These are phyloP conservation scores for Rhincodon typus DNA, from an alignment of 2,797 vertebrate genomes.

Conservation along the genomic window DNA sequence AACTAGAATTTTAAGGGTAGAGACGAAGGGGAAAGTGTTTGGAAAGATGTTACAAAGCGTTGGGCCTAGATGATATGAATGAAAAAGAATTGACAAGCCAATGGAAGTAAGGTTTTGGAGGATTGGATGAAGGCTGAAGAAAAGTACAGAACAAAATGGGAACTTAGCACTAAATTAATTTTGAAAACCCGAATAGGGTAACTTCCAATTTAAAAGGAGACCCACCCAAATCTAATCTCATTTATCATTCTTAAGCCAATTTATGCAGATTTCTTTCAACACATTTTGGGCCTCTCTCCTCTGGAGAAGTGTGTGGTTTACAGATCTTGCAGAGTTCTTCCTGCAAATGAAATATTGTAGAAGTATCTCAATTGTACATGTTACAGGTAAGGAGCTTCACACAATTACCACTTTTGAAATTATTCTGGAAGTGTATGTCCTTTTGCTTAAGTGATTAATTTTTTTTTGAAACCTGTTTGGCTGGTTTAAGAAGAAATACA, in stretches of 20 bases:
- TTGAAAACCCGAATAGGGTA: background rate
- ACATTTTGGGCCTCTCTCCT: background rate
- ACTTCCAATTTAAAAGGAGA: background rate
- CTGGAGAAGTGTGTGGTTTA: background rate
- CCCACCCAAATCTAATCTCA: background rate
- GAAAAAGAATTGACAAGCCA: background rate
- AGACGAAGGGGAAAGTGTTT: background rate
- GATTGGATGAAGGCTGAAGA: background rate
- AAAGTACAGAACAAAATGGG: background rate
- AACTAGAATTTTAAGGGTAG: background rate
- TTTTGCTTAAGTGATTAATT: background rate
- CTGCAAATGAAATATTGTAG: background rate
- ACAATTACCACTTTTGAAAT: background rate
- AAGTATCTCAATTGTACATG: background rate
- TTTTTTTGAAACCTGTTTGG: background rate
- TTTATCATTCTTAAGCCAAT: background rate
- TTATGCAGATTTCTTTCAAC: background rate
- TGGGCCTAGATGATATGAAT: background rate
- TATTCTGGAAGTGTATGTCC: background rate
- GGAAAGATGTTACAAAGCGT: background rate
- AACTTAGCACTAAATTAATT: background rate
- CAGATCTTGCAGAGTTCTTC: background rate
- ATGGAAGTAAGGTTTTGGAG: background rate
- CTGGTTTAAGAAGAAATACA: background rate
- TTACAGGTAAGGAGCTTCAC: background rate